Evolutionary conservation across 2,888 invertebrate species (phyloP).

Genomic region (Lordiphosa fenestrarum): DNA sequence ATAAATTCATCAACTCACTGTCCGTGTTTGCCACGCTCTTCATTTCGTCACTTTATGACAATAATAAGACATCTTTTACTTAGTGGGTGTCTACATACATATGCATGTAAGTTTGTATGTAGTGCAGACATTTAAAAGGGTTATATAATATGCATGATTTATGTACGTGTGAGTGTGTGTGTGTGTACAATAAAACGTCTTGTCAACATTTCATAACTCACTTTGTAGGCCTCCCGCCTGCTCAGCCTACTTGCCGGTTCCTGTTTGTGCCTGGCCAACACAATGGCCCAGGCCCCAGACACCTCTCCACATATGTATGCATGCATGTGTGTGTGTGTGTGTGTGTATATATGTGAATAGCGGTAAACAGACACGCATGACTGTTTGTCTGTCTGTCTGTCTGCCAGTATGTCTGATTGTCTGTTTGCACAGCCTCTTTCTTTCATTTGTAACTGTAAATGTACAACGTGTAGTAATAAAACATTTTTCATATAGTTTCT

Average conservation of each 20-base stretch:
- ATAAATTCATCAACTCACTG: slow-evolving; percentile 52
- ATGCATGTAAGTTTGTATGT: slow-evolving; percentile 2
- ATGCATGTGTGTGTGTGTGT: slow-evolving; percentile 5
- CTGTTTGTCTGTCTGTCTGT: slow-evolving; percentile 18
- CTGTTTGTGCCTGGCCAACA: slow-evolving; percentile 60
- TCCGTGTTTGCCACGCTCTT: slow-evolving; percentile 5
- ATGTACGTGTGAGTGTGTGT: slow-evolving; percentile 19
- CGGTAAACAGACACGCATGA: slow-evolving; percentile 58
- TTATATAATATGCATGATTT: slow-evolving; percentile 45
- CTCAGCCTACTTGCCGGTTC: not conserved
- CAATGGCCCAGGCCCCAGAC: slow-evolving; percentile 52
- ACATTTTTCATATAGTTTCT: slow-evolving; percentile 58
- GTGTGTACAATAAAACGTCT: slow-evolving; percentile 67
- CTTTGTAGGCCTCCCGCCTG: slow-evolving; percentile 45
- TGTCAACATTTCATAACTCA: slow-evolving; percentile 74
- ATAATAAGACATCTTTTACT: slow-evolving; percentile 62
- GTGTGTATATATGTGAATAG: slow-evolving; percentile 31
- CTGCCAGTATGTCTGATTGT: slow-evolving; percentile 10
- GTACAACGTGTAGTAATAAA: slow-evolving; percentile 62
- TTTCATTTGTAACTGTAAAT: slow-evolving; percentile 60
- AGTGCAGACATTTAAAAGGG: slow-evolving; percentile 13
- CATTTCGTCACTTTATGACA: slow-evolving; percentile 59
- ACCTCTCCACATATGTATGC: slow-evolving; percentile 26
- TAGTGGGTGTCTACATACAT: slow-evolving; percentile 19
- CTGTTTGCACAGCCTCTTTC: slow-evolving; percentile 40